Base-by-base conservation (phyloP, 2,113 vertebrate species). In the Erpornis zantholeuca region DNA sequence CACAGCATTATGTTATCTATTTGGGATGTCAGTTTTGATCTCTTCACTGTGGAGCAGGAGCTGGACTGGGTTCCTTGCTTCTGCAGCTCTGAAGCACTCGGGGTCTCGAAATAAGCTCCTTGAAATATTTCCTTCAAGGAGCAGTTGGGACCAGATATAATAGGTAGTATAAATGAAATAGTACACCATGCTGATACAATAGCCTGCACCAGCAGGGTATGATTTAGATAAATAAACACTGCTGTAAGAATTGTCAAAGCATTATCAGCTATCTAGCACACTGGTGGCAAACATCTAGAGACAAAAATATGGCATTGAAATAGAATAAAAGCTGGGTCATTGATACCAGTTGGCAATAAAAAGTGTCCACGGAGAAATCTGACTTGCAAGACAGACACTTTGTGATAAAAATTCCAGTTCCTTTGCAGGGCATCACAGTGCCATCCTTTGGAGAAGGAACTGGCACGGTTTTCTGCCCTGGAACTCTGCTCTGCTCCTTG, bases 151-250 rank as follows among this genome's bases (percentile, higher is more conserved):
- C 17, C 28, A 47, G 69, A 88, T 75, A 59, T 49, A 91, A 91
- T 18, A 75, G 38, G 29, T 8, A 86, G 77, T 52, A 82, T 13
- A 49, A 71, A 6, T n/a, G 80, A 96, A 89, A 85, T 25, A 79
- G 57, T 47, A 59, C 22, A 89, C 22, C 38, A 63, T 19, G 68
- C 22, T 60, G 35, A 45, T 42, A 84, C 44, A 64, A 83, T 35
- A 82, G 56, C 35, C 63, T 33, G 33, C 6, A 12, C 31, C 75
- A 73, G 80, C 61, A 78, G 71, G 59, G 38, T 75, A 27, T 54
- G 87, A 89, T 85, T 70, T 54, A 92, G 79, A 92, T 72, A 76
- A 86, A 94, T 66, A 54, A 94, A 94, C 50, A 45, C 47, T 61
- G 70, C 47, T 77, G 21, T 50, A 68, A 65, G 52, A 64, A 49